A percentile compares a stretch with the other conserved stretches of the same genome.
phyloP scores from a whole-genome alignment of 2,888 invertebrate genomes.

The Eubasilissa splendida region DNA sequence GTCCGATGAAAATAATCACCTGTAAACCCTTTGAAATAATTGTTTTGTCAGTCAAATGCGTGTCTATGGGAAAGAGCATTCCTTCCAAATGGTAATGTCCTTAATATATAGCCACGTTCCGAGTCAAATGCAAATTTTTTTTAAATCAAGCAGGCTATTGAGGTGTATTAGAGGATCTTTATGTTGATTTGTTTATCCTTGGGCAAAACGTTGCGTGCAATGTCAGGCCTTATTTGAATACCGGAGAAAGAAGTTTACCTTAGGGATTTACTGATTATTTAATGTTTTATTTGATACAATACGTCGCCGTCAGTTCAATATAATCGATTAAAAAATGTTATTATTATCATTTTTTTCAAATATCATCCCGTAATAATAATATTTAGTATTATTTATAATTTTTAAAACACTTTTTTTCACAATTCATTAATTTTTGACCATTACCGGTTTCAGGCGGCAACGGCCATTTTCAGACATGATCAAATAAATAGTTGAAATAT shows the following conservation, averaged over 20 bases:
- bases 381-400: too few relatives aligned
- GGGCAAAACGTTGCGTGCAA: background rate
- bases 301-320: too few relatives aligned
- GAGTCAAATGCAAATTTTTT: constrained; percentile 44
- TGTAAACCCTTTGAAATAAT: constrained; percentile 4
- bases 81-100: constrained; percentile 10
- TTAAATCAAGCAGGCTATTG: constrained; percentile 8
- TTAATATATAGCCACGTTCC: constrained; percentile 50
- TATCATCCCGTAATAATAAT: too few relatives aligned
- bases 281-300: too few relatives aligned
- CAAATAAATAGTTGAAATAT: too few relatives aligned
- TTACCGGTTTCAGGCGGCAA: too few relatives aligned
- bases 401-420: too few relatives aligned
- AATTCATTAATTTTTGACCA: too few relatives aligned
- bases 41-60: background rate
- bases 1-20: constrained; percentile 1
- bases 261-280: too few relatives aligned
- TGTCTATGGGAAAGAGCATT: background rate
- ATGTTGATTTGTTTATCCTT: constrained; percentile 5
- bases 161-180: constrained; percentile 8
- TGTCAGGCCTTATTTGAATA: constrained; percentile 11
- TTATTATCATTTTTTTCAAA: too few relatives aligned
- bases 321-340: too few relatives aligned
- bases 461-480: too few relatives aligned
- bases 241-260: background rate